Conservation (phyloP, 2,888 invertebrate species). For the Cetonia aurata region DNA sequence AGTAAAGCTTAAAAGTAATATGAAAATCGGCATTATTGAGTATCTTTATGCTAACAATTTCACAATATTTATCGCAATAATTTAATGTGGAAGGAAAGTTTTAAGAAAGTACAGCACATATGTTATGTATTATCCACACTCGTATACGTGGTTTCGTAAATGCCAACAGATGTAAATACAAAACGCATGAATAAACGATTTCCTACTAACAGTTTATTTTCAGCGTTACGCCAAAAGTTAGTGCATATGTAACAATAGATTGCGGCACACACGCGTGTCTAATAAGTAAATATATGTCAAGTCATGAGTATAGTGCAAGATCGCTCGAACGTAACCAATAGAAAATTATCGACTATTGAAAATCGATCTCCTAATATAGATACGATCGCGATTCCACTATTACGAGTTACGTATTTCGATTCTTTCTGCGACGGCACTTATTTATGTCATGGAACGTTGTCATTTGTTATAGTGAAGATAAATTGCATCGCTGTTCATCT, state of each 20-base stretch:
- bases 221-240: conserved; percentile 6
- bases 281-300: conserved; percentile 24
- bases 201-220: conserved; percentile 22
- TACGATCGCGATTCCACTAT: conserved; percentile 3
- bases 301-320: conserved; percentile 1
- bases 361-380: conserved; percentile 25
- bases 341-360: conserved; percentile 35
- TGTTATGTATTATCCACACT: neutral
- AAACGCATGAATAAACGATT: conserved; percentile 9
- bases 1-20: no score
- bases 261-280: neutral
- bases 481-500: neutral
- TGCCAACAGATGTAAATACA: conserved; percentile 20
- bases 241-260: conserved; percentile 11
- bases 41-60: no score
- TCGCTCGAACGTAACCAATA: conserved; percentile 6
- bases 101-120: no score
- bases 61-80: no score
- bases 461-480: conserved; percentile 6
- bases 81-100: no score
- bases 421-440: neutral
- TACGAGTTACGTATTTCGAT: conserved; percentile 18
- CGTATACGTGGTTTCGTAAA: conserved; percentile 23
- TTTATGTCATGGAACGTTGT: conserved; percentile 26
- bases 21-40: no score